Evolutionary conservation across 2,888 invertebrate species (phyloP).

Genomic region (Ennomos quercinarius): DNA sequence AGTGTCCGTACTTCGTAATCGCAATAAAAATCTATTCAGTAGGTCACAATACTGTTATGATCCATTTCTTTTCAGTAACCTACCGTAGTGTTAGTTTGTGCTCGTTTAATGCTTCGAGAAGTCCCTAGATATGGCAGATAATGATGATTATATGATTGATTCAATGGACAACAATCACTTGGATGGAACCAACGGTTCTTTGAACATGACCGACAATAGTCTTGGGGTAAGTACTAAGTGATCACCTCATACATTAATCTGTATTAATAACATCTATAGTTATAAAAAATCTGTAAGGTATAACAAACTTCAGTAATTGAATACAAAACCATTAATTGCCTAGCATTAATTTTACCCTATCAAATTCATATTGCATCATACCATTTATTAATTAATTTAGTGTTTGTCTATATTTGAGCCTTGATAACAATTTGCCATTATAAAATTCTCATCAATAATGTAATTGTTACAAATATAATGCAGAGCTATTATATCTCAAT

Average conservation of each 20-base stretch:
- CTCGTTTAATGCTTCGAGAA: conserved; percentile 60
- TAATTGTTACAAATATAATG: too few species aligned
- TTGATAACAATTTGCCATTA: too few species aligned
- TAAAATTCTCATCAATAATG: too few species aligned
- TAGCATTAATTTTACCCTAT: too few species aligned
- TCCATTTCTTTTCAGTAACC: conserved; percentile 56
- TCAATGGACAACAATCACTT: conserved; percentile 83
- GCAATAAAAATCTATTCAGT: conserved; percentile 40
- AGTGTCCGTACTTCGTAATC: conserved; percentile 50
- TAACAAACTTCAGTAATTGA: too few species aligned
- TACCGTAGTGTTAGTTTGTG: conserved; percentile 53
- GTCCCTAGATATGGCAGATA: conserved; percentile 77
- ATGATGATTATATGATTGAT: conserved; percentile 82
- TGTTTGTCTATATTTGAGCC: too few species aligned
- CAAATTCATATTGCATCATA: too few species aligned
- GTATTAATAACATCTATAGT: neutral
- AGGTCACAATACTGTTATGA: conserved; percentile 35
- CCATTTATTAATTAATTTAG: too few species aligned
- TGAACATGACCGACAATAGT: conserved; percentile 82
- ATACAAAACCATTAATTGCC: too few species aligned
- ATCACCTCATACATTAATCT: neutral
- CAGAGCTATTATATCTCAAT: too few species aligned
- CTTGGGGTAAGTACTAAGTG: conserved; percentile 75
- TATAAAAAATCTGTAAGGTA: too few species aligned
- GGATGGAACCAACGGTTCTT: conserved; percentile 87